Conservation (phyloP, 2,888 invertebrate species). For the Choreutis nemorana region DNA sequence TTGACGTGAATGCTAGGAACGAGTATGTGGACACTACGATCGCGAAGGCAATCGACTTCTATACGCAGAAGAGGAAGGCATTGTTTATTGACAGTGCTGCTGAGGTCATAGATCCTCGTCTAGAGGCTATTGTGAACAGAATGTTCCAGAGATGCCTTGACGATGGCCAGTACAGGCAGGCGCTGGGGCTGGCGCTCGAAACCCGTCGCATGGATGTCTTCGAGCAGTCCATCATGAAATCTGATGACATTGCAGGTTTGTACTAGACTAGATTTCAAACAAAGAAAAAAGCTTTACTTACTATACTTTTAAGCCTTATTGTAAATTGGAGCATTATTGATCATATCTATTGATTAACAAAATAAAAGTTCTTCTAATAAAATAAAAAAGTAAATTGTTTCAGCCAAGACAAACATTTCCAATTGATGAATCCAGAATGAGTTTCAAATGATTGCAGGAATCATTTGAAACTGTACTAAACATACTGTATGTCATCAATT, state of each 20-base stretch:
- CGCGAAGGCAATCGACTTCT: constrained; percentile 97
- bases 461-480: too few relatives aligned
- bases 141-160: constrained; percentile 97
- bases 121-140: constrained; percentile 94
- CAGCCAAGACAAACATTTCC: too few relatives aligned
- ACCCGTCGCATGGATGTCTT: constrained; percentile 98
- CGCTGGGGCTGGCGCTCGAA: constrained; percentile 95
- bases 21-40: constrained; percentile 98
- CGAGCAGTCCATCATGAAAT: constrained; percentile 88
- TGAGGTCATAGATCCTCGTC: constrained; percentile 78
- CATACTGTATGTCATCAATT: too few relatives aligned
- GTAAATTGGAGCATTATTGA: too few relatives aligned
- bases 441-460: too few relatives aligned
- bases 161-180: constrained; percentile 94
- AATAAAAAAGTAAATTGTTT: too few relatives aligned
- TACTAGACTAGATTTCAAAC: too few relatives aligned
- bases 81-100: constrained; percentile 73
- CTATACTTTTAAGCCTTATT: too few relatives aligned
- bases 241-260: constrained; percentile 82
- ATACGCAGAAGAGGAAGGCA: constrained; percentile 86
- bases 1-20: constrained; percentile 92
- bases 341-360: too few relatives aligned
- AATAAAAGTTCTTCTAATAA: too few relatives aligned
- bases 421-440: too few relatives aligned
- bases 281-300: too few relatives aligned